Conservation (phyloP, 2,888 invertebrate genomes). For the Calliphora vomitoria region DNA sequence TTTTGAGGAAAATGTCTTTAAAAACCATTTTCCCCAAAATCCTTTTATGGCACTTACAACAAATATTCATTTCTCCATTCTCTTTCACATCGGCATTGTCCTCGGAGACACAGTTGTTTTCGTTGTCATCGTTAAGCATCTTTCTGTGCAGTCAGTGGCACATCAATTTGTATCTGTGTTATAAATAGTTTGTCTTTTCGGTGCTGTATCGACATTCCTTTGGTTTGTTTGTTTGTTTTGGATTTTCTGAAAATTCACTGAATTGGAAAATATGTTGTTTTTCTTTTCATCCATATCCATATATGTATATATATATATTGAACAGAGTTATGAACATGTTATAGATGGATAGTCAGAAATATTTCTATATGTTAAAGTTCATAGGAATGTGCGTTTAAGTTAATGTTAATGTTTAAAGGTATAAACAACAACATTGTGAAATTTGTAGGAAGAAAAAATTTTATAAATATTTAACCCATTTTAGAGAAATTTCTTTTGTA, state of each 20-base stretch:
- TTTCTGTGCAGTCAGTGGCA: neutral
- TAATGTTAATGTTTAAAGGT: neutral
- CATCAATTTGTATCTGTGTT: slow-evolving; percentile 21
- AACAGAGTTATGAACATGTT: slow-evolving; percentile 52
- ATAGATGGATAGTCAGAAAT: slow-evolving; percentile 28
- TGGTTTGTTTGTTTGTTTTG: slow-evolving; percentile 28
- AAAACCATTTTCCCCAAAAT: no score
- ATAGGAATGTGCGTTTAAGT: neutral
- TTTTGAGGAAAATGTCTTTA: no score
- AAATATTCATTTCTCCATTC: no score
- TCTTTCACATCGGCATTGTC: no score
- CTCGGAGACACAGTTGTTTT: neutral
- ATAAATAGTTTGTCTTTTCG: slow-evolving; percentile 3
- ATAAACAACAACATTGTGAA: neutral
- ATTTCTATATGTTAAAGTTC: neutral
- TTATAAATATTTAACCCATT: neutral
- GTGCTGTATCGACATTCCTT: neutral
- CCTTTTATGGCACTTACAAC: no score
- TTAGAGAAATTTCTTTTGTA: neutral
- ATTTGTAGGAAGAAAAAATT: neutral
- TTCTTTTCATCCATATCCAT: slow-evolving; percentile 23
- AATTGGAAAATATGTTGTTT: slow-evolving; percentile 65
- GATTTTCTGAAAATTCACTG: slow-evolving; percentile 50
- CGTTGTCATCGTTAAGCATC: neutral
- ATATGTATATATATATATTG: neutral